Evolutionary conservation across 2,113 vertebrate genomes (phyloP), one percentile per base, ranked within the genome.

Genomic region (Scolopax mira): DNA sequence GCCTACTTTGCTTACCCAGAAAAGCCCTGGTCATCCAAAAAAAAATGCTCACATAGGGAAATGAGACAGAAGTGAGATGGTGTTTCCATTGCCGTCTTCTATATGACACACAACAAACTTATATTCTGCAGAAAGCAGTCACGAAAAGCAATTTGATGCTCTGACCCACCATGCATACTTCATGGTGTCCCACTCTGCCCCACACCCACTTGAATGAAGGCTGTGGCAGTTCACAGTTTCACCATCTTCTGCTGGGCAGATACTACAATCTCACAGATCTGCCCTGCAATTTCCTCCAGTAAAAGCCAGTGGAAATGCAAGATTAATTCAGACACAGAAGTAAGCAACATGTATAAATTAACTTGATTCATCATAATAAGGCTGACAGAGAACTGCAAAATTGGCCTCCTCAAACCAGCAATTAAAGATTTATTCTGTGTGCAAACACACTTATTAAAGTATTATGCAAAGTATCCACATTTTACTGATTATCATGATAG

Each of bases 401-500:
- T 39, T 74, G 61, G 73, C 16, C 61, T 86, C 18, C 61, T 92
- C 83, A 88, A 94, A 88, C 37, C 44, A 79, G 39, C 62, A 91
- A 96, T 95, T 96, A 91, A 96, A 93, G 86, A 79, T 92, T 94
- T 93, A 82, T 85, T 95, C 89, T 82, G 31, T 71, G 66, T 3
- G 1, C 67, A 95, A 97, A 92, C 65, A 89, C 21, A 80, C 65
- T 95, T 94, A 96, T 95, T 97, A 97, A 96, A 81, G 75, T 85
- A 86, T 97, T 95, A 96, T 92, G 81, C 89, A 94, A 96, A 90
- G n/a, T 79, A 92, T 82, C 71, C 55, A 78, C 51, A 95, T 93
- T 96, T 95, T 93, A 54, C 73, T 93, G 88, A 88, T 96, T 96
- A 97, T 95, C 79, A 94, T 95, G 84, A 95, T 60, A 89, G 72